These are phyloP conservation scores for Caenorhabditis doughertyi DNA, from an alignment of 2,888 invertebrate genomes.

Conservation along the genomic window DNA sequence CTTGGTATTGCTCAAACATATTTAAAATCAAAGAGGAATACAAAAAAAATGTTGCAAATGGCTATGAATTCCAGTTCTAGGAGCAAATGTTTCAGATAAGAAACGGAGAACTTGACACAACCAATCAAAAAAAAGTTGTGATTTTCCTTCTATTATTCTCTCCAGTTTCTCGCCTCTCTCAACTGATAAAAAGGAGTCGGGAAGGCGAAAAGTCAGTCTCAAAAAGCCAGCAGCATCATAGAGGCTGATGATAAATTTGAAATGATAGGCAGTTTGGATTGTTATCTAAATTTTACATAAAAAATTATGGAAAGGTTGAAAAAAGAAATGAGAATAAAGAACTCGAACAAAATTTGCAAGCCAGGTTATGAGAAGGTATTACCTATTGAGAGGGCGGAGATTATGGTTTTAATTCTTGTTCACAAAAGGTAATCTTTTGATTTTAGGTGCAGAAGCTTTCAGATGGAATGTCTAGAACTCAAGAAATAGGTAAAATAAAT, in stretches of 20 bases:
- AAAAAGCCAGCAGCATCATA: constrained; percentile 30
- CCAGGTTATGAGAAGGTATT: constrained; percentile 9
- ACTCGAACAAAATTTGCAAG: constrained; percentile 19
- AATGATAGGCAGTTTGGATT: constrained; percentile 16
- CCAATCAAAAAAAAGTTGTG: constrained; percentile 29
- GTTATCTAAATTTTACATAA: constrained; percentile 7
- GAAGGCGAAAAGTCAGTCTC: constrained; percentile 39
- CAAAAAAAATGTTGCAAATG: neutral
- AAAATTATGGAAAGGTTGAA: neutral
- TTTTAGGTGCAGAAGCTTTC: neutral
- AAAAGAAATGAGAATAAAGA: neutral
- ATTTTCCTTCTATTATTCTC: constrained; percentile 5
- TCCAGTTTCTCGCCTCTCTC: neutral
- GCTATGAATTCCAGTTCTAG: neutral
- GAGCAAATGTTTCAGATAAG: neutral
- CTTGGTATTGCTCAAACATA: neutral
- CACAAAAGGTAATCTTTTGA: neutral
- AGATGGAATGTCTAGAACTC: constrained; percentile 18
- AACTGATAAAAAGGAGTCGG: constrained; percentile 26
- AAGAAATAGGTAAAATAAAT: too few relatives aligned
- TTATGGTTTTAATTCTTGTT: neutral
- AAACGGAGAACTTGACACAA: neutral
- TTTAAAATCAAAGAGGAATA: constrained; percentile 1
- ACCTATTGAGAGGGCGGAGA: constrained; percentile 15
- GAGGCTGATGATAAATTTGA: constrained; percentile 36